phyloP scores from a whole-genome alignment of 2,888 invertebrate genomes.

The Macaria notata region DNA sequence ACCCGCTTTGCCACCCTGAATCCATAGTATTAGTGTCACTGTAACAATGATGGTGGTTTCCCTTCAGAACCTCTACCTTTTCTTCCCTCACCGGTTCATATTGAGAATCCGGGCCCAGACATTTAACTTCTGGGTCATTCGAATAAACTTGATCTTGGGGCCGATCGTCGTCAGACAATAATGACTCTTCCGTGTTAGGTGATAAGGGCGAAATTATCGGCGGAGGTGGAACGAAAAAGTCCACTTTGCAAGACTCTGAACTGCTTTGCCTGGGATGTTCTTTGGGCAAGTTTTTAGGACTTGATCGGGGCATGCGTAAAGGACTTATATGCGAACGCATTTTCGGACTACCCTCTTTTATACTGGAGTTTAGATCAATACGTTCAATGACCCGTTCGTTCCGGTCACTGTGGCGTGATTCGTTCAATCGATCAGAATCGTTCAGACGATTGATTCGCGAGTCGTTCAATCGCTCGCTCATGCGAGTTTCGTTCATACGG shows the following conservation, averaged over 20 bases:
- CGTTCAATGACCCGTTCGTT: conserved; percentile 38
- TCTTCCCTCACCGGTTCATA: conserved; percentile 69
- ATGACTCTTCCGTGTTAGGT: conserved; percentile 71
- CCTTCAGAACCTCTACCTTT: conserved; percentile 62
- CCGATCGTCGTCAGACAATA: conserved; percentile 66
- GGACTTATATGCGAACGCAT: conserved; percentile 62
- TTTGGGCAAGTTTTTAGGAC: conserved; percentile 40
- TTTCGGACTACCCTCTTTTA: conserved; percentile 68
- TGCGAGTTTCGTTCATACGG: conserved; percentile 31
- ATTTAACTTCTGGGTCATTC: conserved; percentile 66
- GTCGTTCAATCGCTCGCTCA: conserved; percentile 38
- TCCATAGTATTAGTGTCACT: conserved; percentile 85
- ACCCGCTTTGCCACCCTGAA: conserved; percentile 87
- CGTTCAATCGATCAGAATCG: conserved; percentile 37
- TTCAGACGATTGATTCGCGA: conserved; percentile 24
- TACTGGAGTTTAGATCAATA: conserved; percentile 64
- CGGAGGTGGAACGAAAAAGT: conserved; percentile 59
- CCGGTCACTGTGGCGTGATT: conserved; percentile 32
- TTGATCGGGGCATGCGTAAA: conserved; percentile 55
- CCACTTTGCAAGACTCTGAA: conserved; percentile 42
- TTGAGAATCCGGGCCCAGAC: conserved; percentile 69
- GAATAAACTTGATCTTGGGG: conserved; percentile 56
- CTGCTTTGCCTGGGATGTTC: conserved; percentile 25
- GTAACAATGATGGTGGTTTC: conserved; percentile 78
- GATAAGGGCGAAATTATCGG: conserved; percentile 63